Conservation (phyloP, 2,797 vertebrate genomes). For the Florisuga fusca region DNA sequence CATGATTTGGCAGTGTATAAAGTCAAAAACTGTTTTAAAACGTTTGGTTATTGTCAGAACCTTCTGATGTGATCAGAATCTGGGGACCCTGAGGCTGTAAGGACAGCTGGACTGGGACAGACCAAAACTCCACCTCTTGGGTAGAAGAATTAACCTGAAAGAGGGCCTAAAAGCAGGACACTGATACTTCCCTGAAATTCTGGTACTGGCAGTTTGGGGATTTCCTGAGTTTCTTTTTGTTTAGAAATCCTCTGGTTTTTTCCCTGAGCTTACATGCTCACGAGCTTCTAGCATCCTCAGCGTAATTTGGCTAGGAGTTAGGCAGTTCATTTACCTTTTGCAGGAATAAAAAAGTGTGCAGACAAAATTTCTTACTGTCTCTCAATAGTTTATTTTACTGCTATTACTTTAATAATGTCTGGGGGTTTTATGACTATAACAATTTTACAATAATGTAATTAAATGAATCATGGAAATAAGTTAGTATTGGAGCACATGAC, state of each 20-base stretch:
- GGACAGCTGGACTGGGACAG: rapidly evolving
- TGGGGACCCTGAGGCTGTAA: rapidly evolving
- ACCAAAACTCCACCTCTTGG: background rate
- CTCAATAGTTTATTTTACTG: background rate
- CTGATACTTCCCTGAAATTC: background rate
- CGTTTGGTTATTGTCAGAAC: conserved; percentile 9
- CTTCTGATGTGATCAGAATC: background rate
- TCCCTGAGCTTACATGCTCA: background rate
- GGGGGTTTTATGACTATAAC: background rate
- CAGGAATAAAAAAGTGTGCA: background rate
- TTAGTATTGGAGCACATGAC: background rate
- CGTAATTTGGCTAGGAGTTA: background rate
- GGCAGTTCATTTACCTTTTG: rapidly evolving
- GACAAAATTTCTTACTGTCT: background rate
- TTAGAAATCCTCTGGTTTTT: background rate
- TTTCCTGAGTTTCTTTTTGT: background rate
- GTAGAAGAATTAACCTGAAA: background rate
- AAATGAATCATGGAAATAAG: background rate
- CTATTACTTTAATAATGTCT: background rate
- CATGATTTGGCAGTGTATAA: background rate
- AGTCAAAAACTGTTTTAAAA: background rate
- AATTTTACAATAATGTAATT: background rate
- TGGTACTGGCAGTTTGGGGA: background rate
- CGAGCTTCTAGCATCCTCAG: background rate
- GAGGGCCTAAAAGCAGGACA: background rate